Evolutionary conservation across 2,113 vertebrate species (phyloP).

Genomic region (Eonycteris spelaea): DNA sequence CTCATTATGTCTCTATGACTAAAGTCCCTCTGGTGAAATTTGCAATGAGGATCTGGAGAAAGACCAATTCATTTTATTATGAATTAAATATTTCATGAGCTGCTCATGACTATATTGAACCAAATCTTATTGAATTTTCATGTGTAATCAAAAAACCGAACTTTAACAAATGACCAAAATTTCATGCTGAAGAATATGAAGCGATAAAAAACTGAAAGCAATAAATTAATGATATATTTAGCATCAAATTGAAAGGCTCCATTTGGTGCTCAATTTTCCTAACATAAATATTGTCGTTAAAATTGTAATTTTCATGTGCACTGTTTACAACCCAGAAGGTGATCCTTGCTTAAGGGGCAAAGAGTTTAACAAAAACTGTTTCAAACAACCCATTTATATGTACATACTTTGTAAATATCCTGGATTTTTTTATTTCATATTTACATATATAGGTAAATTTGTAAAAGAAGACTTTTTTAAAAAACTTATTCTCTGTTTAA

Average conservation of each 20-base stretch:
- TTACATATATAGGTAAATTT: background rate
- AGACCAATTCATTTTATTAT: slow-evolving; percentile 15
- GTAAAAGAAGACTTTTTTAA: background rate
- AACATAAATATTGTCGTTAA: slow-evolving; percentile 5
- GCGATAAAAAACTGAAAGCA: background rate
- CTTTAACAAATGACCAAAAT: slow-evolving; percentile 19
- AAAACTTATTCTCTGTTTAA: background rate
- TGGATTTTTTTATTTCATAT: background rate
- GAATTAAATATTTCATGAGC: slow-evolving; percentile 10
- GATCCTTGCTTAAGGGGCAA: background rate
- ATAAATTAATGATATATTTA: background rate
- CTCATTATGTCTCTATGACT: background rate
- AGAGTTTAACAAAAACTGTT: background rate
- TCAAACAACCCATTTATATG: background rate
- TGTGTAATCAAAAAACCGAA: background rate
- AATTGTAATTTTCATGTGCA: background rate
- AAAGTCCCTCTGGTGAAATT: background rate
- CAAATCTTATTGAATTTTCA: slow-evolving; percentile 15
- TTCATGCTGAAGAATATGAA: background rate
- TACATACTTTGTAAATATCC: background rate
- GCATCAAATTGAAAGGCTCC: background rate
- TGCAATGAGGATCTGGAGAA: background rate
- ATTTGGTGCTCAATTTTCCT: background rate
- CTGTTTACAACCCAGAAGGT: background rate
- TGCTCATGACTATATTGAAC: background rate